Percentiles rank a stretch among this genome's conserved stretches.
Conservation (phyloP, 2,113 vertebrate species). For the Harpagus bidentatus region DNA sequence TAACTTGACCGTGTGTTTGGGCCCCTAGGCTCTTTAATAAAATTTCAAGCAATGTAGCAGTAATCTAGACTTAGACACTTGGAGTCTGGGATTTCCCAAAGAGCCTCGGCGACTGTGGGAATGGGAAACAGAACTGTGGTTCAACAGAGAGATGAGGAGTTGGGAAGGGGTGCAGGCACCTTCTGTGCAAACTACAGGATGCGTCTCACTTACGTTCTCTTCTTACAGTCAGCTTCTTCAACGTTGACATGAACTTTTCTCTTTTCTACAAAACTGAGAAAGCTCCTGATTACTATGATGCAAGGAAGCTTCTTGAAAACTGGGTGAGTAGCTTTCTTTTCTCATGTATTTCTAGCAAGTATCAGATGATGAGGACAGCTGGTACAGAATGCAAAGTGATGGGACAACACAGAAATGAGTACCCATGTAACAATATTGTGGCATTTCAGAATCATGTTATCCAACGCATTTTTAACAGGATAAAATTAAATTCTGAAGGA, state of each 20-base stretch:
- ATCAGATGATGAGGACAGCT: not conserved
- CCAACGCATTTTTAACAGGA: not conserved
- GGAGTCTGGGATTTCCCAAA: not conserved
- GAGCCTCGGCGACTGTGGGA: not conserved
- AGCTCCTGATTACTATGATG: slow-evolving; percentile 17
- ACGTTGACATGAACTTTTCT: slow-evolving; percentile 39
- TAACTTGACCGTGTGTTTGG: not conserved
- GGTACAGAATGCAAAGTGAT: not conserved
- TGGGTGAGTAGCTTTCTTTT: slow-evolving; percentile 58
- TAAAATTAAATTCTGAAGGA: not conserved
- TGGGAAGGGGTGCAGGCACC: not conserved
- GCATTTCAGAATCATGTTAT: not conserved
- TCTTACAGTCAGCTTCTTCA: slow-evolving; percentile 70
- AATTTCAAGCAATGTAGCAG: not conserved
- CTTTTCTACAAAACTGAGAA: slow-evolving; percentile 32
- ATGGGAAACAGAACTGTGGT: not conserved
- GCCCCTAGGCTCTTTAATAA: not conserved
- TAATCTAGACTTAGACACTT: not conserved
- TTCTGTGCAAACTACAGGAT: not conserved
- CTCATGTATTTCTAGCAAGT: not conserved
- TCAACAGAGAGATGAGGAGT: not conserved
- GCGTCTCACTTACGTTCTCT: not conserved
- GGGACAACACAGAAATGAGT: not conserved
- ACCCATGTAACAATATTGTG: not conserved
- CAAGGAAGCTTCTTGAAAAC: slow-evolving; percentile 35